Conservation (phyloP, 2,113 vertebrate genomes). For the Serilophus lunatus region DNA sequence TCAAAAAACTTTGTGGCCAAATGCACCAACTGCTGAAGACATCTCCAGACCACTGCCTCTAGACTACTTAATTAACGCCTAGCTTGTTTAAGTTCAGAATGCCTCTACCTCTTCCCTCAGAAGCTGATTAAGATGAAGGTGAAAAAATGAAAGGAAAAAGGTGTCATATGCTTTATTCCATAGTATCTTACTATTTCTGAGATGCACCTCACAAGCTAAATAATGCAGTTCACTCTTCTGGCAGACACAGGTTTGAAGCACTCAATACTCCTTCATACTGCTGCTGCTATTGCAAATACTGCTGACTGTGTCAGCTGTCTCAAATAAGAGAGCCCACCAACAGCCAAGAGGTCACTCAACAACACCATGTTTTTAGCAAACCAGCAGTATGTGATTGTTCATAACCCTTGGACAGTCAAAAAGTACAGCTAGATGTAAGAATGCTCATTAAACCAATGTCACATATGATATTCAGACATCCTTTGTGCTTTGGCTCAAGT, state of each 20-base stretch:
- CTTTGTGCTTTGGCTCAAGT: neutral
- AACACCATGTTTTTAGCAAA: neutral
- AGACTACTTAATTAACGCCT: accelerated
- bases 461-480: neutral
- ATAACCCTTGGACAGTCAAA: neutral
- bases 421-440: neutral
- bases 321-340: neutral
- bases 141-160: neutral
- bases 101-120: neutral
- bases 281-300: neutral
- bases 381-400: neutral
- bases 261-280: neutral
- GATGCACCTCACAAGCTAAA: neutral
- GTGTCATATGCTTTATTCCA: neutral
- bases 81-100: neutral
- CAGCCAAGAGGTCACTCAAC: neutral
- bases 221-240: neutral
- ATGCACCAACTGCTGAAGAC: neutral
- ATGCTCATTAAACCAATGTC: neutral
- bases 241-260: neutral
- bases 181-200: neutral
- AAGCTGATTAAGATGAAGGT: neutral
- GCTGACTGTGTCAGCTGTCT: neutral
- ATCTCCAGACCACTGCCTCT: neutral
- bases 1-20: neutral